Conservation (phyloP, 2,888 invertebrate genomes). For the Cenopis cana region DNA sequence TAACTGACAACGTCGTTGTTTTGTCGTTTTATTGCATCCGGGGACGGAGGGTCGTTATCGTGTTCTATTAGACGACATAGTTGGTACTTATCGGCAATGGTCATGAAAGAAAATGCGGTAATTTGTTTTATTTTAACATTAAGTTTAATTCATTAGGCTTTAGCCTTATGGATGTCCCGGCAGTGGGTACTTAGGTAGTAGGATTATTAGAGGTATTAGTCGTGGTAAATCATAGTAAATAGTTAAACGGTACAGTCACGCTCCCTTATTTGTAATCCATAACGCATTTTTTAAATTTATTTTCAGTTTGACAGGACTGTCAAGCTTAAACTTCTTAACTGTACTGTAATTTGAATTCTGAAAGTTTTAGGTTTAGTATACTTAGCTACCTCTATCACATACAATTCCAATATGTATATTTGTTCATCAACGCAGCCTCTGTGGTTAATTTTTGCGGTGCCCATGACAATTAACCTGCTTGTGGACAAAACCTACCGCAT, state of each 20-base stretch:
- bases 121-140: background rate
- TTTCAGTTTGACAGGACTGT: too few relatives aligned
- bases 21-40: conserved; percentile 19
- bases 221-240: too few relatives aligned
- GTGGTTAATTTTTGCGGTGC: background rate
- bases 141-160: background rate
- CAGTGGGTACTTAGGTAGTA: too few relatives aligned
- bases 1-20: conserved; percentile 25
- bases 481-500: background rate
- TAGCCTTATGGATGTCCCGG: background rate
- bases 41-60: conserved; percentile 9
- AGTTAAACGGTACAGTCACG: too few relatives aligned
- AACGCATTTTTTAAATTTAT: too few relatives aligned
- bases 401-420: too few relatives aligned
- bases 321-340: too few relatives aligned
- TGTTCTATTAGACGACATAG: background rate
- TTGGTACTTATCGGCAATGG: background rate
- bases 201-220: too few relatives aligned
- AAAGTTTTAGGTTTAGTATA: too few relatives aligned
- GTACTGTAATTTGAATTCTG: too few relatives aligned
- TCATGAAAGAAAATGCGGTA: background rate
- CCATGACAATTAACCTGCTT: background rate
- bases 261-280: too few relatives aligned
- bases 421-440: background rate
- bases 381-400: too few relatives aligned